Conservation (phyloP, 2,797 vertebrate species). For the Fundulus diaphanus region DNA sequence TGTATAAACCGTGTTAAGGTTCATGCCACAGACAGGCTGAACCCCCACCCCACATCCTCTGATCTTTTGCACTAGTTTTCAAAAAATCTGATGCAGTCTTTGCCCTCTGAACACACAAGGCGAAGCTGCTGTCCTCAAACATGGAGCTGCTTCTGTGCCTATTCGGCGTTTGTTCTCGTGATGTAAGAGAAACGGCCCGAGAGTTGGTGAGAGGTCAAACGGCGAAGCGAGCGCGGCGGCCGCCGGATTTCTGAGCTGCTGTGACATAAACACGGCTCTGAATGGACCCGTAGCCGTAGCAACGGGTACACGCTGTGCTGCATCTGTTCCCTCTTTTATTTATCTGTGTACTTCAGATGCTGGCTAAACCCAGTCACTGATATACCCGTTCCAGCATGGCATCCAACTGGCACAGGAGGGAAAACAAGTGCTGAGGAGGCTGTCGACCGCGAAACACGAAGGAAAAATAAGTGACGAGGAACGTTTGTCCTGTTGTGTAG, state of each 20-base stretch:
- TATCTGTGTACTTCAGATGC: slow-evolving; percentile 67
- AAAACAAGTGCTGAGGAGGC: slow-evolving; percentile 5
- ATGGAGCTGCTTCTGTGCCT: slow-evolving; percentile 4
- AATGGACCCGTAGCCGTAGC: slow-evolving; percentile 69
- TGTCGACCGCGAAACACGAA: slow-evolving; percentile 31
- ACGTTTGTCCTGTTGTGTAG: slow-evolving; percentile 35
- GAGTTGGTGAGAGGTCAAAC: slow-evolving; percentile 46
- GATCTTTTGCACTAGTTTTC: slow-evolving; percentile 3
- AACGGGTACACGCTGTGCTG: slow-evolving; percentile 76
- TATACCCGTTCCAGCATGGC: slow-evolving; percentile 52
- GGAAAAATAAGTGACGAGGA: slow-evolving; percentile 26
- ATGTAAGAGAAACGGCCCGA: slow-evolving; percentile 38
- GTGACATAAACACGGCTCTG: slow-evolving; percentile 71
- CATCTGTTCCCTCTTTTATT: slow-evolving; percentile 70
- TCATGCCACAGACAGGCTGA: slow-evolving; percentile 7
- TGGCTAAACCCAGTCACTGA: slow-evolving; percentile 61
- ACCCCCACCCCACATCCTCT: not conserved
- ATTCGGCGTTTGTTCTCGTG: slow-evolving; percentile 24
- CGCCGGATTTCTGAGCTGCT: slow-evolving; percentile 54
- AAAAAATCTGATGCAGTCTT: not conserved
- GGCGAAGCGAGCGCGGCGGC: slow-evolving; percentile 32
- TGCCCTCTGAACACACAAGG: not conserved
- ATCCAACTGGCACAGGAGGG: slow-evolving; percentile 38
- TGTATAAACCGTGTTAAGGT: slow-evolving; percentile 29
- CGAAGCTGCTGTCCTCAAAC: slow-evolving; percentile 12